A percentile compares a stretch with the other conserved stretches of the same genome.
phyloP scores from a whole-genome alignment of 2,113 vertebrate genomes.

The Pholis gunnellus region DNA sequence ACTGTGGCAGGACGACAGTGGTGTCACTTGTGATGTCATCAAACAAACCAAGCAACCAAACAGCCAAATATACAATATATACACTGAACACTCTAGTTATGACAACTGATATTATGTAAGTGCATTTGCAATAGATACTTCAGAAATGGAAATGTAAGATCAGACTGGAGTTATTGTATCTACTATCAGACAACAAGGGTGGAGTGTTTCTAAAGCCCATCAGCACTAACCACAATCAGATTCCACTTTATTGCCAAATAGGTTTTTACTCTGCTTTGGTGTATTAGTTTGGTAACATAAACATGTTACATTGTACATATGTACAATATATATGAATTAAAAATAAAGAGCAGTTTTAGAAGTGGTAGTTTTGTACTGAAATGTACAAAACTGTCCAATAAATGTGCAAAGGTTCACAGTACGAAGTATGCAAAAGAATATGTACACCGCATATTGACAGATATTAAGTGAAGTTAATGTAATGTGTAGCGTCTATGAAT shows the following conservation, averaged over 20 bases:
- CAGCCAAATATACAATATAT: background rate
- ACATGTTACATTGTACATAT: no score
- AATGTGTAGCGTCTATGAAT: no score
- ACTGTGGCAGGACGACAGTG: background rate
- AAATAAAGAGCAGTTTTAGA: background rate
- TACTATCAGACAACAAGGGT: background rate
- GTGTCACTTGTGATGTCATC: background rate
- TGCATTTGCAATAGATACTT: background rate
- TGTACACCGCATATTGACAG: no score
- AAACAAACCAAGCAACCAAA: background rate
- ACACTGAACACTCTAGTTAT: background rate
- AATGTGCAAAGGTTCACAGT: no score
- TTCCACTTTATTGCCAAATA: no score
- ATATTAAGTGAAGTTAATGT: no score
- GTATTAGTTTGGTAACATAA: no score
- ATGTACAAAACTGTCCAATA: no score
- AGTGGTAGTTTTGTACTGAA: no score
- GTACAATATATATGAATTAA: background rate
- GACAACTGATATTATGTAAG: background rate
- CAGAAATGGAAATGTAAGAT: background rate
- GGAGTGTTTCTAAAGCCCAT: background rate
- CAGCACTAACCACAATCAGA: background rate
- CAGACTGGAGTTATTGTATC: background rate
- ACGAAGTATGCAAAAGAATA: no score
- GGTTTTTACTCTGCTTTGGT: no score